Conservation (phyloP, 2,888 invertebrate genomes). For the Dexiosoma caninum region DNA sequence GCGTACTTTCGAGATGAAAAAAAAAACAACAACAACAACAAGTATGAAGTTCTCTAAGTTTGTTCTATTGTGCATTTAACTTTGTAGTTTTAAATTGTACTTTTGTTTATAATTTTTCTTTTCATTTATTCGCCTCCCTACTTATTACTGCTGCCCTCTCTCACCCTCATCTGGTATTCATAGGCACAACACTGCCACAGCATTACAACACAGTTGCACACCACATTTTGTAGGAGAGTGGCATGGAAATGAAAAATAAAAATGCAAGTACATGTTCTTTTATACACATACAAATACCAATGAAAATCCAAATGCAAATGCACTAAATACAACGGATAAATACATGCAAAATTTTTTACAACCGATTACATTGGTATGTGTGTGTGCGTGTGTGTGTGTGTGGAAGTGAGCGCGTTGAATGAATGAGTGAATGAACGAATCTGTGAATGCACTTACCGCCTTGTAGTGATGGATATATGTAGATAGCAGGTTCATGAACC, state of each 20-base stretch:
- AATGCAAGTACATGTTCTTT: constrained; percentile 37
- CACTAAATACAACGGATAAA: neutral
- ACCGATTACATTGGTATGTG: constrained; percentile 36
- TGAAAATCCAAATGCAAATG: constrained; percentile 22
- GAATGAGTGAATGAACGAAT: constrained; percentile 60
- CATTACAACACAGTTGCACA: constrained; percentile 16
- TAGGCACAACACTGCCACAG: constrained; percentile 18
- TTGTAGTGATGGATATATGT: constrained; percentile 86
- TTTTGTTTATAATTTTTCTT: constrained; percentile 18
- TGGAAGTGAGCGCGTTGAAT: constrained; percentile 33
- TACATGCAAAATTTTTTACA: constrained; percentile 30
- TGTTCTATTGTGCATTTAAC: constrained; percentile 27
- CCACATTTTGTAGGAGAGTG: neutral
- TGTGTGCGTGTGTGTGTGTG: constrained; percentile 8
- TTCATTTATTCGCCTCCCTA: neutral
- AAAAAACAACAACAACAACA: too few relatives aligned
- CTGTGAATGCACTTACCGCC: constrained; percentile 81
- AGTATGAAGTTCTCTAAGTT: neutral
- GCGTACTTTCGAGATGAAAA: too few relatives aligned
- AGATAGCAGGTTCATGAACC: constrained; percentile 86
- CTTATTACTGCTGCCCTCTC: neutral
- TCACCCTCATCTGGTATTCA: neutral
- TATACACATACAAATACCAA: constrained; percentile 62
- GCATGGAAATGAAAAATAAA: neutral
- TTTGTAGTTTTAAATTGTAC: constrained; percentile 41